These are phyloP conservation scores for Dufourea novaeangliae DNA, from an alignment of 1,140 invertebrate genomes.

Conservation along the genomic window DNA sequence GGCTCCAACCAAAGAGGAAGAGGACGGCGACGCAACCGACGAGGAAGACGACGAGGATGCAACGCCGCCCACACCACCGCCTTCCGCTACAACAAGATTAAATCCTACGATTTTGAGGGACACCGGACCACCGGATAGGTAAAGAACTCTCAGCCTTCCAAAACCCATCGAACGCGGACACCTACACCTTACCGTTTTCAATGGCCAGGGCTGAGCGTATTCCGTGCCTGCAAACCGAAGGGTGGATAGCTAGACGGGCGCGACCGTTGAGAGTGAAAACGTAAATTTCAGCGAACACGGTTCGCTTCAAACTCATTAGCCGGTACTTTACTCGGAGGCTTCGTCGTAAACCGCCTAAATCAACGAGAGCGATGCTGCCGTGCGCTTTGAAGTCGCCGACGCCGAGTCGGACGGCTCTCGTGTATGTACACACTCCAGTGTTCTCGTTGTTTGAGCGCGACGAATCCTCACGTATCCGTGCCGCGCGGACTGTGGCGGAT, in stretches of 20 bases:
- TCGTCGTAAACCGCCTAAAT: conserved; percentile 56
- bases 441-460: conserved; percentile 71
- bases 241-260: background rate
- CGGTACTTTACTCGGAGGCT: conserved; percentile 42
- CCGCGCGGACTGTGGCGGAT: conserved; percentile 11
- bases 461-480: conserved; percentile 71
- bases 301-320: conserved; percentile 51
- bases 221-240: background rate
- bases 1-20: conserved; percentile 77
- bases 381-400: conserved; percentile 69
- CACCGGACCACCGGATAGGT: conserved; percentile 79
- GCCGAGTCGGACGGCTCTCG: conserved; percentile 43
- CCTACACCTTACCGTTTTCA: too few relatives aligned
- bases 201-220: too few relatives aligned
- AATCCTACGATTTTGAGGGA: conserved; percentile 77
- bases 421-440: conserved; percentile 51
- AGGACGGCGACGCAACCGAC: conserved; percentile 79
- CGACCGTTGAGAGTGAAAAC: background rate
- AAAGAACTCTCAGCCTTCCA: conserved; percentile 22
- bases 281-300: conserved; percentile 50
- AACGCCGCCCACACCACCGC: conserved; percentile 70
- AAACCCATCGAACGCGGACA: too few relatives aligned
- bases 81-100: conserved; percentile 74
- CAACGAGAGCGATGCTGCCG: conserved; percentile 43
- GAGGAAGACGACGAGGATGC: conserved; percentile 77